Evolutionary conservation across 1,140 invertebrate species (phyloP), one percentile per base, ranked within the genome.

Genomic region (Eumaeus atala): DNA sequence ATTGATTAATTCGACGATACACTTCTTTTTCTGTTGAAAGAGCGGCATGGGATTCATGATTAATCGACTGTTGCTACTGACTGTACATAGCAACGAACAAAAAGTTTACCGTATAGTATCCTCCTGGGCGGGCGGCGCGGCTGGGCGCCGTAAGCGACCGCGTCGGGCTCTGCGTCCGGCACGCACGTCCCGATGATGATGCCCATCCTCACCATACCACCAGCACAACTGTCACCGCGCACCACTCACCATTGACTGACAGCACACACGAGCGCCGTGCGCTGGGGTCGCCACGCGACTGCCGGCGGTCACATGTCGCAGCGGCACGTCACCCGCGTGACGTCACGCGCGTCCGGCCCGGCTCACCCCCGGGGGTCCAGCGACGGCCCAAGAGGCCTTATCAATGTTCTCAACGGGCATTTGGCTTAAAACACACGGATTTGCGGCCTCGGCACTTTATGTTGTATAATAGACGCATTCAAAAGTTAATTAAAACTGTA

Each of bases 131-230:
- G 74, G 7, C 80, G 63, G 16, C 77, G 51, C 12, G 61, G 54
- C 63, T 83, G 83, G 6, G 70, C 67, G 9, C 84, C 81, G 61
- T 87, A 87, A 11, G 83, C 75, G 52, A 64, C 80, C 10, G 87
- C 75, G 67, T 92, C 91, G n/a, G 90, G 88, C 75, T 93, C 92
- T 14, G 88, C 83, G 69, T 92, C 92, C 34, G 90, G 90, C 59
- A 93, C 89, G 74, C 92, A 93, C 55, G 92, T 93, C 66, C 92
- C 92, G 54, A 93, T 92, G 68, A 93, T 92, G 70, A 93, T 91
- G 68, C 92, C 92, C 92, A 93, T 93, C 64, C 12, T 36, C 50
- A 48, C 42, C n/a, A 17, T 14, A 48, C 21, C 40, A 44, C 8
- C 33, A 28, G 9, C 17, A 36, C 48, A 9, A 28, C 21, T 3